Conservation (phyloP, 92 coral and sea anemone species). For the Porites divaricata region DNA sequence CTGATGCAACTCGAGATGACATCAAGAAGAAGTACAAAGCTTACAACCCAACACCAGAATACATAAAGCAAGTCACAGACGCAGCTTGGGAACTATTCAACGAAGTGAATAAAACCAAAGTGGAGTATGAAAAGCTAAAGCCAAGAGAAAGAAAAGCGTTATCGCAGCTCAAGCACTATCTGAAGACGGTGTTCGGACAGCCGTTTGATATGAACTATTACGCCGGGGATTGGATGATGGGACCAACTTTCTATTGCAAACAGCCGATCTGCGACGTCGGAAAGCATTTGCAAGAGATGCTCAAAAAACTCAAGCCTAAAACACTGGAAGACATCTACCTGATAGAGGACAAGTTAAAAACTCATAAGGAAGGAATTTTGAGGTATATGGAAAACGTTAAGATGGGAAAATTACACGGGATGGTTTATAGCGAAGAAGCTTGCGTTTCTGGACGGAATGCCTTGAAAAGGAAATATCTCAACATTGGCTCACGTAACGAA, state of each 20-base stretch:
- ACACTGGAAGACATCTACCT: constrained; percentile 53
- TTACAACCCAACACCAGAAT: constrained; percentile 73
- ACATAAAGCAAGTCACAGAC: constrained; percentile 79
- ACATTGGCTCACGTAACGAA: constrained; percentile 74
- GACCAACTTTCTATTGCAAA: constrained; percentile 79
- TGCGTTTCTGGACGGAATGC: constrained; percentile 86
- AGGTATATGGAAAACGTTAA: constrained; percentile 84
- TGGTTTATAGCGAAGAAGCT: constrained; percentile 86
- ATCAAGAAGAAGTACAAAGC: constrained; percentile 62
- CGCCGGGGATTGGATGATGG: constrained; percentile 97
- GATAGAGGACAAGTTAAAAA: constrained; percentile 60
- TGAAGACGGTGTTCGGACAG: constrained; percentile 84
- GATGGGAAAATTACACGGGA: constrained; percentile 80
- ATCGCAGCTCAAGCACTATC: constrained; percentile 79
- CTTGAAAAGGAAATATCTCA: constrained; percentile 70
- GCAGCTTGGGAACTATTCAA: constrained; percentile 60
- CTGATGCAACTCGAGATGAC: constrained; percentile 51
- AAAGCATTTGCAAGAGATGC: constrained; percentile 51
- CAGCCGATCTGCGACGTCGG: constrained; percentile 78
- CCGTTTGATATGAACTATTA: constrained; percentile 89
- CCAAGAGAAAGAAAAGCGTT: constrained; percentile 87
- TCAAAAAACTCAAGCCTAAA: constrained; percentile 57
- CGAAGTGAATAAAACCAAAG: constrained; percentile 47
- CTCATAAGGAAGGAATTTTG: constrained; percentile 51
- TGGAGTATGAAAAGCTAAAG: constrained; percentile 61